phyloP scores from a whole-genome alignment of 2,113 vertebrate species.

The Eudyptes chrysolophus region DNA sequence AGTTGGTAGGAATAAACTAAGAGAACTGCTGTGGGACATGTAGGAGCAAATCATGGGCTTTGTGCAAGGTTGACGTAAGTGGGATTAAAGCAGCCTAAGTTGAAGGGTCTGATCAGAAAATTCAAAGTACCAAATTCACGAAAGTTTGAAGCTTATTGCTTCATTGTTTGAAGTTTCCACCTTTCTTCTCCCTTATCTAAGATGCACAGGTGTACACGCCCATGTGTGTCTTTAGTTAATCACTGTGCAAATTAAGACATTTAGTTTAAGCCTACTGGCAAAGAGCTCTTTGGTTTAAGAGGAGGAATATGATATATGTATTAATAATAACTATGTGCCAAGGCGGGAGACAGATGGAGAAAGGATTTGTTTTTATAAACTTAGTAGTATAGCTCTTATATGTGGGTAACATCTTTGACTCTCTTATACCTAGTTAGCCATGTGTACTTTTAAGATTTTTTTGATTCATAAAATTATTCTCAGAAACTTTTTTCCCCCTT shows the following conservation, averaged over 20 bases:
- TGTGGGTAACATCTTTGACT: neutral
- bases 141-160: neutral
- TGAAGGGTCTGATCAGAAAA: neutral
- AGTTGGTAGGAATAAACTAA: neutral
- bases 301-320: neutral
- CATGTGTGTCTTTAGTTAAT: neutral
- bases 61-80: neutral
- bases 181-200: neutral
- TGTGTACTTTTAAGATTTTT: neutral
- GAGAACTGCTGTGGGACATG: neutral
- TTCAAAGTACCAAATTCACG: neutral
- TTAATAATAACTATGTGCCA: neutral
- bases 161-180: neutral
- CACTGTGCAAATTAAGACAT: neutral
- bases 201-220: neutral
- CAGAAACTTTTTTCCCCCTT: neutral
- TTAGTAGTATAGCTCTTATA: neutral
- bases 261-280: neutral
- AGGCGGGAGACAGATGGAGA: neutral
- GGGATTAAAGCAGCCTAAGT: neutral
- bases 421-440: neutral
- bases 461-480: neutral
- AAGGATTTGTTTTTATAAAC: slow-evolving; percentile 23
- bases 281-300: neutral
- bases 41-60: neutral